Conservation (phyloP, 2,797 vertebrate species). For the Sternarchorhynchus goeldii region DNA sequence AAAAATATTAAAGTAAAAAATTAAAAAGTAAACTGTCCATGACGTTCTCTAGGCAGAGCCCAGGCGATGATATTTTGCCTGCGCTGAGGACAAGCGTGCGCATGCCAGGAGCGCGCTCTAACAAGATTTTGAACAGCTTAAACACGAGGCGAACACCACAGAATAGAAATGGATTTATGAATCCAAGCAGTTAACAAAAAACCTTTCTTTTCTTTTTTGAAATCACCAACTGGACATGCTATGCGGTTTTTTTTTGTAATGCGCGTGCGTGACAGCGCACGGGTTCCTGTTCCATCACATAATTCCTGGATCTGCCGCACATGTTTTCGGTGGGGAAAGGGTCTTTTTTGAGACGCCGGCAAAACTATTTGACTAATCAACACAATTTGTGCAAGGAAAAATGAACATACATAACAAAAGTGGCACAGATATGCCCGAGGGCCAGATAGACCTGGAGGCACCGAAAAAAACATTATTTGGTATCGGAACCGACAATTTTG, state of each 20-base stretch:
- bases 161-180: neutral
- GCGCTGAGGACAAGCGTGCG: slow-evolving; percentile 7
- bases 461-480: slow-evolving; percentile 77
- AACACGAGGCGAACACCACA: slow-evolving; percentile 11
- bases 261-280: neutral
- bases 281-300: too few relatives aligned
- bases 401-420: slow-evolving; percentile 43
- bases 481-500: slow-evolving; percentile 87
- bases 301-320: too few relatives aligned
- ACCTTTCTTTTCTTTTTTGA: neutral
- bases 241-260: neutral
- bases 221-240: neutral
- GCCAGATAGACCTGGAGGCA: slow-evolving; percentile 57
- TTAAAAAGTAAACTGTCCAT: too few relatives aligned
- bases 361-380: too few relatives aligned
- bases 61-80: slow-evolving; percentile 31
- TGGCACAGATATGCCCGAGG: slow-evolving; percentile 12
- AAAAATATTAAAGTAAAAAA: too few relatives aligned
- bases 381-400: neutral
- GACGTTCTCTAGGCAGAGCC: slow-evolving; percentile 32
- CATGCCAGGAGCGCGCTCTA: slow-evolving; percentile 22
- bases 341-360: too few relatives aligned
- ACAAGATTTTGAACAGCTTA: neutral
- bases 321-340: too few relatives aligned
- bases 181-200: neutral